Percentiles rank a stretch among this genome's conserved stretches.
These are phyloP conservation scores for Spialia ferax DNA, from an alignment of 2,888 invertebrate genomes.

Conservation along the genomic window DNA sequence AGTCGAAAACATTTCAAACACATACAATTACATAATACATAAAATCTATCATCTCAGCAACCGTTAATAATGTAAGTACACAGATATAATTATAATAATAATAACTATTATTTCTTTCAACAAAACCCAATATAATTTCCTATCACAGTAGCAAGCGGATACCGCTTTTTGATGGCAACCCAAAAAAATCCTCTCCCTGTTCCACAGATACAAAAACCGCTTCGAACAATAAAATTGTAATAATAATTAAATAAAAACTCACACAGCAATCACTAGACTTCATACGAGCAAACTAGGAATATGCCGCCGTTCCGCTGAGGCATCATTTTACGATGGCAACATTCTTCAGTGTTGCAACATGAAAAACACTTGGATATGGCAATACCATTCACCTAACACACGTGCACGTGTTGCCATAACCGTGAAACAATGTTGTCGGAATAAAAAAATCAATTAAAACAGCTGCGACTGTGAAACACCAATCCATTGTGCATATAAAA, in stretches of 20 bases:
- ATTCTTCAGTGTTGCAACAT: constrained; percentile 17
- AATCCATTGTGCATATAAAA: constrained; percentile 10
- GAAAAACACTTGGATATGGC: not conserved
- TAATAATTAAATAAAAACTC: constrained; percentile 14
- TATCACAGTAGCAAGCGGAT: constrained; percentile 37
- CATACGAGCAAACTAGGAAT: constrained; percentile 23
- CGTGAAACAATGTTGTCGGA: not conserved
- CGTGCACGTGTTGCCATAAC: not conserved
- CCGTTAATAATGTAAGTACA: constrained; percentile 38
- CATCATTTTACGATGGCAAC: constrained; percentile 14
- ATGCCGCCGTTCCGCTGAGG: constrained; percentile 11
- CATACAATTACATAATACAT: constrained; percentile 25
- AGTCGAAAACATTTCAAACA: constrained; percentile 25
- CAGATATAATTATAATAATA: constrained; percentile 27
- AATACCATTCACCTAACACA: not conserved
- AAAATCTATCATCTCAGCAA: constrained; percentile 35
- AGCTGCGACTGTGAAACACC: not conserved
- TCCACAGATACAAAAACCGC: constrained; percentile 16
- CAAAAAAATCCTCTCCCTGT: constrained; percentile 14
- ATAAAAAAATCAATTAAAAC: constrained; percentile 24
- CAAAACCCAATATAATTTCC: constrained; percentile 30
- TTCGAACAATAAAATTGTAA: constrained; percentile 21
- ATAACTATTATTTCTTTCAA: constrained; percentile 31
- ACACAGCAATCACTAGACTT: constrained; percentile 27
- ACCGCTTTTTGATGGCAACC: constrained; percentile 34